Base-by-base conservation (phyloP, 2,113 vertebrate species). In the Corythoichthys intestinalis region DNA sequence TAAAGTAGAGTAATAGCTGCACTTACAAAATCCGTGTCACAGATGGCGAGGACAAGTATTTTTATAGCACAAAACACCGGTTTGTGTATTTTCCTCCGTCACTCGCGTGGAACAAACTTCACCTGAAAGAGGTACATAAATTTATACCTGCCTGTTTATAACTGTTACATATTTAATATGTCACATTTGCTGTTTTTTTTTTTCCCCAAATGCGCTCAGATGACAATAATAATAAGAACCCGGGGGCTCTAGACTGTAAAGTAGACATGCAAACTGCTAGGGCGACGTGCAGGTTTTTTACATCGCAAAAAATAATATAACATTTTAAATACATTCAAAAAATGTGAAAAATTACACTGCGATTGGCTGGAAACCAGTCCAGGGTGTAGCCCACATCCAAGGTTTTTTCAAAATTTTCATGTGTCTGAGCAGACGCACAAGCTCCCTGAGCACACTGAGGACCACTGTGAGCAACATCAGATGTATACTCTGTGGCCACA, bases 1-100 rank as follows among this genome's bases (percentile, higher is more conserved):
- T 3, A 64, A 20, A 66, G n/a, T 70, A 46, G 59, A 56, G 56
- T 60, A 69, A 73, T 73, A 62, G 68, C 49, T 67, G 72, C 80
- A 78, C 70, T 76, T 71, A 70, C 17, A 28, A 15, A 53, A 54
- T 74, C 17, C 8, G 65, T 35, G 50, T 70, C 67, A 41, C 46
- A 57, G 61, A 60, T 41, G 38, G 13, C 15, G 15, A 46, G 59
- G 57, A 67, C 77, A 58, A 73, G 60, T 77, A 75, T 77, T 64
- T 76, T 69, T 49, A 64, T 35, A 11, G 53, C 20, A 54, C 11
- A 47, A n/a, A 14, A 54, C 4, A 14, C 41, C 38, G 66, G 20
- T 41, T 3, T 17, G 2, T 28, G 20, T 6, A 3, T 10, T 28
- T 59, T n/a, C 39, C 35, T 59, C 7, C 34, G 14, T 59, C 9